These are phyloP conservation scores for Delichon dasypus DNA, from an alignment of 2,797 vertebrate genomes.

Conservation along the genomic window DNA sequence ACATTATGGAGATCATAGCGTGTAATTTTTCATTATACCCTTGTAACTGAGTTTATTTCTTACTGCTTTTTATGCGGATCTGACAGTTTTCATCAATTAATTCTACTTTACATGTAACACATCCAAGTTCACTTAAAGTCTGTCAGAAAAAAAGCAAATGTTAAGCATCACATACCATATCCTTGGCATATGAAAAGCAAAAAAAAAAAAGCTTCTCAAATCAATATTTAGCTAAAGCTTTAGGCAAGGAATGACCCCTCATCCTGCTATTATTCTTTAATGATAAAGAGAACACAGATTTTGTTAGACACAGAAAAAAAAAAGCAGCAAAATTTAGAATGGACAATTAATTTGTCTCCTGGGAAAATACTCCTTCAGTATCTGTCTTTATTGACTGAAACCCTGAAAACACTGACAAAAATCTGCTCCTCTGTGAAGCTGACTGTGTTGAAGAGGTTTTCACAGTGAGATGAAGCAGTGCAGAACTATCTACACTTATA, in stretches of 20 bases:
- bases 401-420: not conserved
- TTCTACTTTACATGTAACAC: not conserved
- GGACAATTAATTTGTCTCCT: not conserved
- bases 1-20: not conserved
- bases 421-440: not conserved
- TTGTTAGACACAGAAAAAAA: not conserved
- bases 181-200: not conserved
- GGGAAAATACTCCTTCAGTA: not conserved
- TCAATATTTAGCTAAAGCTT: not conserved
- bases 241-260: not conserved
- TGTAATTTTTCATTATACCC: not conserved
- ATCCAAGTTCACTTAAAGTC: not conserved
- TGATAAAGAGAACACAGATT: not conserved
- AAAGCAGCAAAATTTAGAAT: not conserved
- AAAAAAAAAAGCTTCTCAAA: not conserved
- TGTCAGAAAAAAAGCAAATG: not conserved
- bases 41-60: not conserved
- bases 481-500: not conserved
- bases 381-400: not conserved
- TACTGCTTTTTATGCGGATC: not conserved
- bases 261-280: not conserved
- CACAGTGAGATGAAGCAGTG: rapidly evolving
- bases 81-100: not conserved
- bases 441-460: not conserved
- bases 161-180: not conserved